Evolutionary conservation across 2,888 invertebrate species (phyloP).

Genomic region (Atrina japonica): DNA sequence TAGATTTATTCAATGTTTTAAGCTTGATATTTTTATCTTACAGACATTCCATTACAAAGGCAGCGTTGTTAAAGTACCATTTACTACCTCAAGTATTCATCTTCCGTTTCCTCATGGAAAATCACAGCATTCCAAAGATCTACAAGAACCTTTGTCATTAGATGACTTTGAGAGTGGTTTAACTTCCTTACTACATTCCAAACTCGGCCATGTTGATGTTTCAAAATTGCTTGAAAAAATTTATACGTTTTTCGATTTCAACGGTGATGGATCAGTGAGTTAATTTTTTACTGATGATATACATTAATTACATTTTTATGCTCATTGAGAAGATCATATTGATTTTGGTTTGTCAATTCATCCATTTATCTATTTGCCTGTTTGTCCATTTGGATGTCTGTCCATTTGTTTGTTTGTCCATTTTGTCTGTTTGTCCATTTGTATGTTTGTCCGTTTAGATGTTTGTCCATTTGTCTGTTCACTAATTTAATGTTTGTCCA

Average conservation of each 20-base stretch:
- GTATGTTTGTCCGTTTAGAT: too few relatives aligned
- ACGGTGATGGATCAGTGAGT: conserved; percentile 66
- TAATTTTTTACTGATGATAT: conserved; percentile 1
- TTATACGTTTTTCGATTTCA: conserved; percentile 69
- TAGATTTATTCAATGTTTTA: too few relatives aligned
- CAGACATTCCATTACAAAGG: conserved; percentile 36
- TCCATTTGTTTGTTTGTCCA: too few relatives aligned
- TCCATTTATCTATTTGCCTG: neutral
- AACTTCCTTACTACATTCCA: conserved; percentile 51
- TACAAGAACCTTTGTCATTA: conserved; percentile 48
- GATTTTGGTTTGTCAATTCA: too few relatives aligned
- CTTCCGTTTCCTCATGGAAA: too few relatives aligned
- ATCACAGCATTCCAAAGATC: conserved; percentile 5
- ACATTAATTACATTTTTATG: too few relatives aligned
- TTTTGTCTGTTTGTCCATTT: neutral
- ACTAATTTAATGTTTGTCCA: conserved; percentile 6
- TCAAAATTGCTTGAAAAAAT: conserved; percentile 56
- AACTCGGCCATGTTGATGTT: conserved; percentile 64
- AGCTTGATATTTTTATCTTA: conserved; percentile 2
- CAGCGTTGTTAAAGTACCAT: conserved; percentile 22
- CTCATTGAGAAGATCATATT: too few relatives aligned
- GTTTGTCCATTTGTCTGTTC: too few relatives aligned
- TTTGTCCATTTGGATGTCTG: too few relatives aligned
- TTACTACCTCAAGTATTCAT: conserved; percentile 3
- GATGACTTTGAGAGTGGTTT: conserved; percentile 60